Conservation (phyloP, 1,140 invertebrate species). For the Lordiphosa stackelbergi region DNA sequence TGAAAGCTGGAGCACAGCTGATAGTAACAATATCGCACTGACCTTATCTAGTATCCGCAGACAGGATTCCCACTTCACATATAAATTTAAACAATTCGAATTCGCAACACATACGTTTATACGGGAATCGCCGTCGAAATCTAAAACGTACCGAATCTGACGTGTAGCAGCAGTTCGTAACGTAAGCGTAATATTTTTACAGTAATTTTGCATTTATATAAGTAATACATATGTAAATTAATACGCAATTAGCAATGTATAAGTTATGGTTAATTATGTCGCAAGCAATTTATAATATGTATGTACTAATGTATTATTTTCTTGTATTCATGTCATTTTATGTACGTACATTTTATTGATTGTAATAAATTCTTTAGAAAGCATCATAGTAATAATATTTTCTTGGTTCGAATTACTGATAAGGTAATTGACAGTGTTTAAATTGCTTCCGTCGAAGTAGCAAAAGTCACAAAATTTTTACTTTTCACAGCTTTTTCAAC, state of each 20-base stretch:
- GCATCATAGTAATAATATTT: slow-evolving; percentile 26
- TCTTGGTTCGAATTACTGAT: neutral
- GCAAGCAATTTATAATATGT: slow-evolving; percentile 44
- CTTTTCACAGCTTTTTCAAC: too few relatives aligned
- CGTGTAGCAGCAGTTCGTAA: slow-evolving; percentile 46
- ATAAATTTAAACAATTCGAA: too few relatives aligned
- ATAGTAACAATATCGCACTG: too few relatives aligned
- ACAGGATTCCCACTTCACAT: too few relatives aligned
- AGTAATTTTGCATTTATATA: slow-evolving; percentile 71
- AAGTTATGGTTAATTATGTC: slow-evolving; percentile 55
- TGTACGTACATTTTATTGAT: slow-evolving; percentile 62
- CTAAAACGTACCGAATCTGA: slow-evolving; percentile 10
- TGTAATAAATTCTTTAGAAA: slow-evolving; percentile 61
- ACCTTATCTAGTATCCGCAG: too few relatives aligned
- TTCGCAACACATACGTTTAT: too few relatives aligned
- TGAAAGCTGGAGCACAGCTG: too few relatives aligned
- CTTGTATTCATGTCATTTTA: slow-evolving; percentile 60
- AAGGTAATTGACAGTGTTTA: too few relatives aligned
- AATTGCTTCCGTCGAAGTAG: too few relatives aligned
- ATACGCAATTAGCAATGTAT: slow-evolving; percentile 47
- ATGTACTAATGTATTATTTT: slow-evolving; percentile 59
- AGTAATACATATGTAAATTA: slow-evolving; percentile 39
- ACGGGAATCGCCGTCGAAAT: too few relatives aligned
- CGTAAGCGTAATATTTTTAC: slow-evolving; percentile 56
- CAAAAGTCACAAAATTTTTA: too few relatives aligned